A percentile compares a stretch with the other conserved stretches of the same genome.
phyloP scores from a whole-genome alignment of 2,797 vertebrate species.

The Ctenosaura bakeri region DNA sequence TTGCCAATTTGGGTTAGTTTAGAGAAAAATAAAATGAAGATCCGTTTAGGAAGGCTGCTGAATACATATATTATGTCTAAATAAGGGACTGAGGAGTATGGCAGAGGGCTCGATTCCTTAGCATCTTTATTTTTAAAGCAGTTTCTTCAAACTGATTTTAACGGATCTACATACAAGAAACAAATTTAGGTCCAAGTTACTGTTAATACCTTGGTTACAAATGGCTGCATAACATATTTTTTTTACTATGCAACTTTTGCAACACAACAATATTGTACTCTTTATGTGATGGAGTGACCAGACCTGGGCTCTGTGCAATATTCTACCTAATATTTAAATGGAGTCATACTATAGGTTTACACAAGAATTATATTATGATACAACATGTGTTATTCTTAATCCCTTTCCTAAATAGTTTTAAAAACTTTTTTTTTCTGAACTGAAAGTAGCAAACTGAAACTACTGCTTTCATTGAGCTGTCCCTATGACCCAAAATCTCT shows the following conservation, averaged over 20 bases:
- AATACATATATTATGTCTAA: not conserved
- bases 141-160: too few relatives aligned
- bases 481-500: not conserved
- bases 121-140: not conserved
- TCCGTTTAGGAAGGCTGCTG: not conserved
- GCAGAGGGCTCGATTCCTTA: not conserved
- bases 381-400: not conserved
- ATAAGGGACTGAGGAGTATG: not conserved
- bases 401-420: not conserved
- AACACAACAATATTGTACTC: not conserved
- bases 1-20: not conserved
- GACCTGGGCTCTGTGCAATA: not conserved
- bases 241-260: not conserved
- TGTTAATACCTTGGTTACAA: not conserved
- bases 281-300: not conserved
- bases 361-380: not conserved
- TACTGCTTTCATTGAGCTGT: not conserved
- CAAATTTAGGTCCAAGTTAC: not conserved
- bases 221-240: not conserved
- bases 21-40: not conserved
- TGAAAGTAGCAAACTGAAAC: not conserved
- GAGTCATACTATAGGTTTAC: too few relatives aligned
- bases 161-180: not conserved
- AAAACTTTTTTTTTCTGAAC: not conserved
- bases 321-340: not conserved